Percentiles rank a stretch among this genome's conserved stretches.
phyloP scores from a whole-genome alignment of 1,140 invertebrate genomes.

The Sycophaga agraensis region DNA sequence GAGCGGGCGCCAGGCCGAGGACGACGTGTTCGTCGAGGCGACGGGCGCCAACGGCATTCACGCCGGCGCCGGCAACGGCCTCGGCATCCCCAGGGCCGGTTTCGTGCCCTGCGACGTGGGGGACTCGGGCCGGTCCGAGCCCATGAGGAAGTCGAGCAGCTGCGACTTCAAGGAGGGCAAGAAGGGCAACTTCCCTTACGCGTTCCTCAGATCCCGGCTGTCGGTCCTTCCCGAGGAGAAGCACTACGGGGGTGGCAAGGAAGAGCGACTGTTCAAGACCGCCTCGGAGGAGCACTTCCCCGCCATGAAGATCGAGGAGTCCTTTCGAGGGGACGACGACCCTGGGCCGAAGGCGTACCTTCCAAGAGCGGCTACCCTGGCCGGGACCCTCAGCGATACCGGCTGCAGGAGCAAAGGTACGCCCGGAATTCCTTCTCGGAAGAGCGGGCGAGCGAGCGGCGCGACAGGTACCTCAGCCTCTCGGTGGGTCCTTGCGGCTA shows the following conservation, averaged over 20 bases:
- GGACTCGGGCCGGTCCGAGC: slow-evolving; percentile 35
- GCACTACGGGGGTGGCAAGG: slow-evolving; percentile 38
- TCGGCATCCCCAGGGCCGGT: no score
- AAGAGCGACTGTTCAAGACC: slow-evolving; percentile 50
- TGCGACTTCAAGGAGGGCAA: slow-evolving; percentile 56
- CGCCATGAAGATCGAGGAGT: slow-evolving; percentile 46
- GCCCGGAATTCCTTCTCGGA: slow-evolving; percentile 45
- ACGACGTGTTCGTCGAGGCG: slow-evolving; percentile 37
- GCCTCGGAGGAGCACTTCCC: slow-evolving; percentile 57
- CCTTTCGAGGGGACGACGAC: slow-evolving; percentile 51
- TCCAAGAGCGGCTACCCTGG: slow-evolving; percentile 33
- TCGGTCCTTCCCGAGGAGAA: slow-evolving; percentile 75
- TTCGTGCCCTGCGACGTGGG: slow-evolving; percentile 49
- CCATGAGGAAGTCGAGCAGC: slow-evolving; percentile 47
- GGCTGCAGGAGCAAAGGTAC: slow-evolving; percentile 15
- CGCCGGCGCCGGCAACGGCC: background rate
- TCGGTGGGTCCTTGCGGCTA: slow-evolving; percentile 11
- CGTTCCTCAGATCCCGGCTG: slow-evolving; percentile 73
- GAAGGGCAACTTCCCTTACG: slow-evolving; percentile 74
- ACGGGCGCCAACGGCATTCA: slow-evolving; percentile 7
- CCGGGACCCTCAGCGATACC: slow-evolving; percentile 6
- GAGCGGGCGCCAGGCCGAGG: slow-evolving; percentile 32
- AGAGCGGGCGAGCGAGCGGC: slow-evolving; percentile 41
- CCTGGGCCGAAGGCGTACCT: slow-evolving; percentile 43
- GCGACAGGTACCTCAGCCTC: slow-evolving; percentile 29